A percentile compares a stretch with the other conserved stretches of the same genome.
phyloP scores from a whole-genome alignment of 2,113 vertebrate species.

The Clarias macrocephalus region DNA sequence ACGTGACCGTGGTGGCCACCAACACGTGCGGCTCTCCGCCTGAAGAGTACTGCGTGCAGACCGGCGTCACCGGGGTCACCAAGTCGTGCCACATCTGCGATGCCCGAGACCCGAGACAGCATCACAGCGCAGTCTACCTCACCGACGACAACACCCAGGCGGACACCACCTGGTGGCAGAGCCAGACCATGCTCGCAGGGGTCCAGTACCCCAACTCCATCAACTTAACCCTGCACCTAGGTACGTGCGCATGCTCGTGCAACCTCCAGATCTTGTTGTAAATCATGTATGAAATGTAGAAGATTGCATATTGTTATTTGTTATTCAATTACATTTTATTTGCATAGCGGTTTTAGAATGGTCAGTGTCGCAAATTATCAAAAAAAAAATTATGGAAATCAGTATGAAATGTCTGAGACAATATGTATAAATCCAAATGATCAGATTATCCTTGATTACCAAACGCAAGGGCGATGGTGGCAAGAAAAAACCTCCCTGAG shows the following conservation, averaged over 20 bases:
- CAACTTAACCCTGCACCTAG: slow-evolving; percentile 95
- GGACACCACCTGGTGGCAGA: slow-evolving; percentile 98
- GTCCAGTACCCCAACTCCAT: slow-evolving; percentile 92
- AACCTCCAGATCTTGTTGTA: no score
- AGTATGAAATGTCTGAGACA: no score
- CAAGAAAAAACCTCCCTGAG: no score
- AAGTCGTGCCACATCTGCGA: slow-evolving; percentile 98
- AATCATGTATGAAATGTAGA: no score
- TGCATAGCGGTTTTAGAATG: no score
- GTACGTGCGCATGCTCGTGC: slow-evolving; percentile 68
- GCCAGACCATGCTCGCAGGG: slow-evolving; percentile 95
- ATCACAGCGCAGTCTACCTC: slow-evolving; percentile 87
- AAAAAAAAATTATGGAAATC: no score
- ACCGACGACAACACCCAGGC: slow-evolving; percentile 98
- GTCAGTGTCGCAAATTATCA: no score
- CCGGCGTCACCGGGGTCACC: slow-evolving; percentile 95
- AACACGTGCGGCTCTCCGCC: slow-evolving; percentile 93
- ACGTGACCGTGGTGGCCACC: slow-evolving; percentile 89
- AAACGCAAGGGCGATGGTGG: no score
- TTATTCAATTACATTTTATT: no score
- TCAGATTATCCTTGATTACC: no score
- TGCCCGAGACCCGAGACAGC: slow-evolving; percentile 81
- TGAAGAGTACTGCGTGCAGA: slow-evolving; percentile 98
- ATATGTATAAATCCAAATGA: no score
- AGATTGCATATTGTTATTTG: no score